Conservation (phyloP, 2,797 vertebrate species). For the Halcyon smyrnensis region DNA sequence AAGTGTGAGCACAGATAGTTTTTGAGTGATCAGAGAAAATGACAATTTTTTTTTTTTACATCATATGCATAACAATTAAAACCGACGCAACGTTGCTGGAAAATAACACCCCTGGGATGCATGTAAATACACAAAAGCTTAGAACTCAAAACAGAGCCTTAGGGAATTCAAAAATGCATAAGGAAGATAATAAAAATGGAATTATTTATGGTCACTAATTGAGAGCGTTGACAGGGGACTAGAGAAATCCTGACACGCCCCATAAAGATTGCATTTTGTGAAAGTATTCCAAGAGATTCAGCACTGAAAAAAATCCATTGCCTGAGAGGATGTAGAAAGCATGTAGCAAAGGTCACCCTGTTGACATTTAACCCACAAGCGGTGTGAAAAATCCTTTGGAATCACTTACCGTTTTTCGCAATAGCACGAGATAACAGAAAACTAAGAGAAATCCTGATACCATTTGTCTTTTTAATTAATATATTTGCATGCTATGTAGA, state of each 20-base stretch:
- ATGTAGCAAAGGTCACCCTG: neutral
- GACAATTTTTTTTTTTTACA: neutral
- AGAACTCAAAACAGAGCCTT: constrained; percentile 49
- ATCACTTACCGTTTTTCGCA: neutral
- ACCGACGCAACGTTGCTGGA: neutral
- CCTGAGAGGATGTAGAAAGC: neutral
- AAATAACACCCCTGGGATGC: constrained; percentile 43
- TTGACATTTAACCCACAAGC: neutral
- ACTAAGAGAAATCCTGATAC: neutral
- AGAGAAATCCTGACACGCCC: neutral
- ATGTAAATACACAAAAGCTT: constrained; percentile 36
- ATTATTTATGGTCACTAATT: constrained; percentile 65
- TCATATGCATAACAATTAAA: constrained; percentile 36
- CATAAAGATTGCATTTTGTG: neutral
- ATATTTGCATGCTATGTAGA: neutral
- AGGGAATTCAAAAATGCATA: constrained; percentile 34
- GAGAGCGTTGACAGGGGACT: neutral
- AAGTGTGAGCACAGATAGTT: neutral
- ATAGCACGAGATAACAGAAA: neutral
- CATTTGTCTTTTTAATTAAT: neutral
- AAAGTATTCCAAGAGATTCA: neutral
- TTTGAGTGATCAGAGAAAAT: constrained; percentile 24
- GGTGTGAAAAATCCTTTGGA: neutral
- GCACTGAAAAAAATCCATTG: neutral
- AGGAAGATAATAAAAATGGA: constrained; percentile 51